phyloP scores from a whole-genome alignment of 2,797 vertebrate species.

The Amazona finschi region DNA sequence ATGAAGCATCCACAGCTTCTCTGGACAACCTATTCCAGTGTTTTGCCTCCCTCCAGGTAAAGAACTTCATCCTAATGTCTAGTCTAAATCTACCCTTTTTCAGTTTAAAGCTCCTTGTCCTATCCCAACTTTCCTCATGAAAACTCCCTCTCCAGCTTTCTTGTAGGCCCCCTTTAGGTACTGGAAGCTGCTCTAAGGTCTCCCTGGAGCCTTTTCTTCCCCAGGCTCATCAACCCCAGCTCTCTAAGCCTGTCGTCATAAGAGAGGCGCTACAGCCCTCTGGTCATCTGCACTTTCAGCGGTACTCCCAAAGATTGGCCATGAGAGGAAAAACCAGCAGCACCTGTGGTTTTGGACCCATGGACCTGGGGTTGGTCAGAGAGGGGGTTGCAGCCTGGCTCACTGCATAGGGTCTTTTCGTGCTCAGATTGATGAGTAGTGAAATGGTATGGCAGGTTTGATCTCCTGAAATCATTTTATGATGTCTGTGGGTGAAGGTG shows the following conservation, averaged over 20 bases:
- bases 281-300: neutral
- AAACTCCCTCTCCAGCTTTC: too few relatives aligned
- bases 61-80: neutral
- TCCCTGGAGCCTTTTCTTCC: neutral
- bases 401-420: neutral
- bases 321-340: neutral
- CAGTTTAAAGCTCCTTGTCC: too few relatives aligned
- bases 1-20: neutral
- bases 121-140: too few relatives aligned
- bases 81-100: neutral
- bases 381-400: neutral
- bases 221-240: neutral
- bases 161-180: neutral
- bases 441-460: neutral
- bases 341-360: rapidly evolving
- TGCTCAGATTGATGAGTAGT: neutral
- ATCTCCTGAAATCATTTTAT: neutral
- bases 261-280: neutral
- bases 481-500: neutral
- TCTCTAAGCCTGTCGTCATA: neutral
- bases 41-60: neutral
- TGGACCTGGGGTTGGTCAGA: neutral
- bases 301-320: neutral
- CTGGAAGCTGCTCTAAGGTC: neutral
- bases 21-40: neutral